phyloP scores from a whole-genome alignment of 2,797 vertebrate genomes.

The Gymnothorax reevesii region DNA sequence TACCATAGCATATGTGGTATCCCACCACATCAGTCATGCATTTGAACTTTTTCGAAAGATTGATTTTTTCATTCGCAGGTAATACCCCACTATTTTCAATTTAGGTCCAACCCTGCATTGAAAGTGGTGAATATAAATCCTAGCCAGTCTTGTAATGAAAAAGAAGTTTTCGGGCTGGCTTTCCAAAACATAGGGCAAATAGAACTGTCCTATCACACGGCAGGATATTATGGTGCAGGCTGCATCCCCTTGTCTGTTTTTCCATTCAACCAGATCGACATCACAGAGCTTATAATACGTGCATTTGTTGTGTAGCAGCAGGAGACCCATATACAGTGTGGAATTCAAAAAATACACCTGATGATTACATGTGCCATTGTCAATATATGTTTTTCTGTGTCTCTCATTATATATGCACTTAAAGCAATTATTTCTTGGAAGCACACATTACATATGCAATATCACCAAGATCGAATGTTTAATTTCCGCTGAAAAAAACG shows the following conservation, averaged over 20 bases:
- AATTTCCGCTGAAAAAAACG: background rate
- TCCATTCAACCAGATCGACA: background rate
- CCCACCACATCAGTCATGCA: constrained; percentile 77
- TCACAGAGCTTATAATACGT: background rate
- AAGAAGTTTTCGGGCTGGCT: constrained; percentile 41
- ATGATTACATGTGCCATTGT: background rate
- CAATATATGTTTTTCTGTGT: background rate
- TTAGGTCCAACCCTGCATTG: constrained; percentile 67
- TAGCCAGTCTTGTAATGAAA: constrained; percentile 51
- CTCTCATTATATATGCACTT: background rate
- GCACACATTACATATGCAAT: background rate
- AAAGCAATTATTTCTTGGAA: background rate
- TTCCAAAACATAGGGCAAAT: constrained; percentile 48
- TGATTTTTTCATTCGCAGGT: constrained; percentile 72
- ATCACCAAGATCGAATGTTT: background rate
- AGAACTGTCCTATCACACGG: constrained; percentile 46
- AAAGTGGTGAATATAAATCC: constrained; percentile 54
- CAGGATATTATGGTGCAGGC: constrained; percentile 13
- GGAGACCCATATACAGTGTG: background rate
- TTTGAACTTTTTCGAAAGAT: constrained; percentile 66
- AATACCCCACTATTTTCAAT: constrained; percentile 78
- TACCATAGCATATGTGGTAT: constrained; percentile 71
- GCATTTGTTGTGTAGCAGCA: background rate
- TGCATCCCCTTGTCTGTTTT: background rate
- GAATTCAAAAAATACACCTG: background rate